phyloP scores from a whole-genome alignment of 2,113 vertebrate genomes.

The Cyanocitta stelleri region DNA sequence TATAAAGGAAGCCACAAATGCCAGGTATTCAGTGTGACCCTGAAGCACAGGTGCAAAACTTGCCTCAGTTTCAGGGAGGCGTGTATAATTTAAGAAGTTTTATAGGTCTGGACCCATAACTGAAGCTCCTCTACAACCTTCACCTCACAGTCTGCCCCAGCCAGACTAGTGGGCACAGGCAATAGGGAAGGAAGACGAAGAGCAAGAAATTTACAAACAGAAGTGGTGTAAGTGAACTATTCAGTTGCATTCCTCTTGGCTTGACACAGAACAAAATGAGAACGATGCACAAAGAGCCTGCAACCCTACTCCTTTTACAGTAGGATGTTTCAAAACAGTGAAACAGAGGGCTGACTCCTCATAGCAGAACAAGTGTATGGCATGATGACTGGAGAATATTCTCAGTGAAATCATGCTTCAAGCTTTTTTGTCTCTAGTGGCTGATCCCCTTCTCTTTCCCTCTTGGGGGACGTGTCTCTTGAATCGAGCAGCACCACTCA shows the following conservation, averaged over 20 bases:
- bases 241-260: not conserved
- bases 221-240: not conserved
- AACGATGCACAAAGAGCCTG: not conserved
- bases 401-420: not conserved
- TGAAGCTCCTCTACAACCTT: not conserved
- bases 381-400: not conserved
- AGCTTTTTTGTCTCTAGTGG: not conserved
- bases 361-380: fast-evolving
- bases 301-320: not conserved
- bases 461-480: not conserved
- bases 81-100: not conserved
- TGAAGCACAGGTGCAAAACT: not conserved
- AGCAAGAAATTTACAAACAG: not conserved
- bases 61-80: not conserved
- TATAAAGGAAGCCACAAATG: not conserved
- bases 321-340: not conserved
- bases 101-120: not conserved
- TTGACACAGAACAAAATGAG: not conserved
- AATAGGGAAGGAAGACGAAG: not conserved
- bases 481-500: slow-evolving; percentile 36
- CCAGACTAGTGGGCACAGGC: not conserved
- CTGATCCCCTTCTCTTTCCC: not conserved
- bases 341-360: not conserved
- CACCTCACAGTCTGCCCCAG: not conserved
- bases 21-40: not conserved